These are phyloP conservation scores for Latrodectus elegans DNA, from an alignment of 2,888 invertebrate genomes.

Conservation along the genomic window DNA sequence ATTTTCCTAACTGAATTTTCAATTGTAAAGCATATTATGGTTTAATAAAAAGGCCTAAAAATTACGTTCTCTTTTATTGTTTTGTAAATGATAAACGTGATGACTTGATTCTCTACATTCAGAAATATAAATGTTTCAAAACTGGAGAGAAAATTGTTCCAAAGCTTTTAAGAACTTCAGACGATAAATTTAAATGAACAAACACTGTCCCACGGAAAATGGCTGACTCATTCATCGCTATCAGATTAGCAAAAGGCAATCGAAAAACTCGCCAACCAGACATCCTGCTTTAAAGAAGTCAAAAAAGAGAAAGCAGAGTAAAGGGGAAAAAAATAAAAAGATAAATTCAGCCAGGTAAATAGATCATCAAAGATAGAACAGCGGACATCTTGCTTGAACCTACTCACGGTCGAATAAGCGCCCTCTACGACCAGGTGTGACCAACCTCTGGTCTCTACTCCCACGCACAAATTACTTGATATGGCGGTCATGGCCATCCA, in stretches of 20 bases:
- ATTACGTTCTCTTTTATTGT: no score
- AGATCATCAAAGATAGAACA: slow-evolving; percentile 5
- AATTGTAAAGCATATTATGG: no score
- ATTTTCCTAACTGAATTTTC: no score
- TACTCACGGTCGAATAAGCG: slow-evolving; percentile 14
- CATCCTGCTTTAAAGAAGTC: slow-evolving; percentile 20
- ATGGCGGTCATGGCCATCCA: slow-evolving; percentile 34
- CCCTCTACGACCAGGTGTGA: slow-evolving; percentile 27
- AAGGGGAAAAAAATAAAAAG: background rate
- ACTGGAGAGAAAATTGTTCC: no score
- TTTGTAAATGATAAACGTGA: no score
- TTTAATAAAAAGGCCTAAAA: no score
- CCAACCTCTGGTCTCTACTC: slow-evolving; percentile 17
- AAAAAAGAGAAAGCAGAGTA: slow-evolving; percentile 6
- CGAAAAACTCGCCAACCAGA: slow-evolving; percentile 12
- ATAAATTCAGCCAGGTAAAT: background rate
- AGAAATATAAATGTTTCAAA: no score
- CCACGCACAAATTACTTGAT: slow-evolving; percentile 22
- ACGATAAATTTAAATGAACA: no score
- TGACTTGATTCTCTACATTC: no score
- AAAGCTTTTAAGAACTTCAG: no score
- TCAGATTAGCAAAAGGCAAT: background rate
- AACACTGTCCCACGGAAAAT: no score
- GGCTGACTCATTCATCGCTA: background rate
- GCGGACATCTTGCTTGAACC: background rate